Evolutionary conservation across 2,888 invertebrate species (phyloP).

Genomic region (Leucophenga maculata): DNA sequence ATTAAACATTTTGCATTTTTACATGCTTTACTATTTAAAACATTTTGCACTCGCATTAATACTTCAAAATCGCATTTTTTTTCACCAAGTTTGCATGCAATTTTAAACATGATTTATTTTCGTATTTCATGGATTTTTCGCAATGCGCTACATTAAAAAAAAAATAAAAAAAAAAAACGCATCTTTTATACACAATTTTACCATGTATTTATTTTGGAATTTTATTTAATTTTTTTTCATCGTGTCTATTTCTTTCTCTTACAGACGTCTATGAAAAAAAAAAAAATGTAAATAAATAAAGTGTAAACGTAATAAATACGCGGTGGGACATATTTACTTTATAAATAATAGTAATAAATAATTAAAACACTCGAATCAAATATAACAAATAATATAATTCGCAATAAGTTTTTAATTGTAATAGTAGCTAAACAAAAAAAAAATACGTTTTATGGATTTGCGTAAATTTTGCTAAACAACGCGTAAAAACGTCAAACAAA

Average conservation of each 20-base stretch:
- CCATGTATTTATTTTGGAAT: constrained; percentile 6
- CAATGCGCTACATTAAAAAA: background rate
- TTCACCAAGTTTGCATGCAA: too few species aligned
- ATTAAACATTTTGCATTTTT: too few species aligned
- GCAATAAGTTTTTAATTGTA: too few species aligned
- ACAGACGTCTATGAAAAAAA: constrained; percentile 49
- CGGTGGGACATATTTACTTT: background rate
- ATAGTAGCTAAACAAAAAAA: constrained; percentile 21
- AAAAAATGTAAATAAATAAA: constrained; percentile 20
- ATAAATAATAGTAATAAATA: background rate
- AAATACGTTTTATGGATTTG: background rate
- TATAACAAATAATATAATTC: constrained; percentile 17
- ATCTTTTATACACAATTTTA: background rate
- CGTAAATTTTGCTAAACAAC: background rate
- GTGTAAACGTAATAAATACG: constrained; percentile 29
- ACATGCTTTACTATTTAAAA: too few species aligned
- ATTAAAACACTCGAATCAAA: constrained; percentile 5
- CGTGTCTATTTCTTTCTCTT: constrained; percentile 57
- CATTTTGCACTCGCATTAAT: too few species aligned
- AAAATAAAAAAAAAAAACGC: background rate
- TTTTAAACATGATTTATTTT: background rate
- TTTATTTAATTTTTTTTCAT: constrained; percentile 48
- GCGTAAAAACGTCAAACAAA: constrained; percentile 18
- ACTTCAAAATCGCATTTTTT: constrained; percentile 1
- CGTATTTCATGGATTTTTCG: background rate